These are phyloP conservation scores for silkworm (Bombyx mori) DNA, from an alignment of 1,140 invertebrate species.

Conservation along the genomic window DNA sequence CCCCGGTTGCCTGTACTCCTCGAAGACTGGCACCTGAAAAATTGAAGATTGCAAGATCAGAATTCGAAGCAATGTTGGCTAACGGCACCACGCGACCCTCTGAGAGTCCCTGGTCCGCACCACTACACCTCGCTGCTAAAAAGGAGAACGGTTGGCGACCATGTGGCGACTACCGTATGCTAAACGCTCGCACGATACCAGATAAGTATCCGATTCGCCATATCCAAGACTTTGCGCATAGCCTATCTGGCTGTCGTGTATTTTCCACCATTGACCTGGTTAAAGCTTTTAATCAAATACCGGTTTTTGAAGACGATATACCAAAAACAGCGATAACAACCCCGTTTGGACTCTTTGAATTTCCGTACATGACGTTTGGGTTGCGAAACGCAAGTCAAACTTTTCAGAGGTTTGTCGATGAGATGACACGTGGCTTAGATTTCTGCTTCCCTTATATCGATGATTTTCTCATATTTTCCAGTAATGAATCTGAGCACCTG, in stretches of 20 bases:
- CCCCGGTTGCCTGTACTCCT: conserved; percentile 8
- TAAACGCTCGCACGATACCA: conserved; percentile 7
- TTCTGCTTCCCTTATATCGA: no score
- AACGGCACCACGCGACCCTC: conserved; percentile 6
- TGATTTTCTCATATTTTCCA: no score
- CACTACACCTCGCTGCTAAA: conserved; percentile 9
- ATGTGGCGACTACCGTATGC: conserved; percentile 9
- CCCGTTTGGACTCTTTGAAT: no score
- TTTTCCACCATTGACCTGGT: background rate
- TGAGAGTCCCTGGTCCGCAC: conserved; percentile 8
- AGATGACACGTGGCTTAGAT: no score
- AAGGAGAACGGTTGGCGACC: conserved; percentile 5
- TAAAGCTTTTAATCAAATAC: background rate
- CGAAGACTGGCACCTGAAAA: conserved; percentile 10
- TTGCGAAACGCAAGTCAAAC: no score
- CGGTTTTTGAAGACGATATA: no score
- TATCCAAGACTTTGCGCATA: conserved; percentile 8
- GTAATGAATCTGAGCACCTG: no score
- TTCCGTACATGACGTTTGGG: no score
- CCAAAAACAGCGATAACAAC: no score
- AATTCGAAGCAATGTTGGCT: conserved; percentile 9
- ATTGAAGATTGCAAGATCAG: conserved; percentile 5
- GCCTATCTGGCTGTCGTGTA: conserved; percentile 2
- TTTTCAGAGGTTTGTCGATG: no score
- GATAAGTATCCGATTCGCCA: conserved; percentile 6